These are phyloP conservation scores for Drosophila elegans DNA, from an alignment of 1,140 invertebrate genomes.

Conservation along the genomic window DNA sequence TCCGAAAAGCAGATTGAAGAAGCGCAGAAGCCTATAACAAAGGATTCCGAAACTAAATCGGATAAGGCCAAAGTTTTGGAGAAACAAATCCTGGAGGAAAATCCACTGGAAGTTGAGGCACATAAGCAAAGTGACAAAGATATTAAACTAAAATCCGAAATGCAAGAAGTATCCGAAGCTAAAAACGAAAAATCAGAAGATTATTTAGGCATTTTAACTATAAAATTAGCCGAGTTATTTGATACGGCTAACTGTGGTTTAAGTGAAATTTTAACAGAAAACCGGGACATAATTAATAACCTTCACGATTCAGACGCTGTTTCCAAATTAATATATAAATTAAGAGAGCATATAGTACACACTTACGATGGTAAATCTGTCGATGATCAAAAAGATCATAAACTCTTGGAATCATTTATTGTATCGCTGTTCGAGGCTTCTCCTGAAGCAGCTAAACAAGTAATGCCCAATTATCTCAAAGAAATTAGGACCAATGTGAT, in stretches of 20 bases:
- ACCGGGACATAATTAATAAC: slow-evolving; percentile 43
- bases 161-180: not conserved
- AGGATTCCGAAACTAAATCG: slow-evolving; percentile 29
- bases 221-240: not conserved
- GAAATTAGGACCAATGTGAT: slow-evolving; percentile 60
- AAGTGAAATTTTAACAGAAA: slow-evolving; percentile 22
- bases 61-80: slow-evolving; percentile 15
- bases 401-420: slow-evolving; percentile 57
- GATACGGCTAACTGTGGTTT: not conserved
- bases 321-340: slow-evolving; percentile 61
- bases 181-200: slow-evolving; percentile 2
- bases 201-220: not conserved
- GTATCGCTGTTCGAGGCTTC: slow-evolving; percentile 45
- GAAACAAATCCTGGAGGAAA: slow-evolving; percentile 25
- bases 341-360: slow-evolving; percentile 67
- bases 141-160: not conserved
- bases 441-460: slow-evolving; percentile 28
- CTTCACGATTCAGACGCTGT: slow-evolving; percentile 41
- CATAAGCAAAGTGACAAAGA: not conserved
- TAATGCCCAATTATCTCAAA: slow-evolving; percentile 43
- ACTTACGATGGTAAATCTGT: slow-evolving; percentile 49
- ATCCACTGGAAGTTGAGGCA: not conserved
- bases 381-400: slow-evolving; percentile 13
- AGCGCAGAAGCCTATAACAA: slow-evolving; percentile 5
- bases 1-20: slow-evolving; percentile 27